Percentiles rank a stretch among this genome's conserved stretches.
These are phyloP conservation scores for Nomada flava DNA, from an alignment of 2,888 invertebrate species.

Conservation along the genomic window DNA sequence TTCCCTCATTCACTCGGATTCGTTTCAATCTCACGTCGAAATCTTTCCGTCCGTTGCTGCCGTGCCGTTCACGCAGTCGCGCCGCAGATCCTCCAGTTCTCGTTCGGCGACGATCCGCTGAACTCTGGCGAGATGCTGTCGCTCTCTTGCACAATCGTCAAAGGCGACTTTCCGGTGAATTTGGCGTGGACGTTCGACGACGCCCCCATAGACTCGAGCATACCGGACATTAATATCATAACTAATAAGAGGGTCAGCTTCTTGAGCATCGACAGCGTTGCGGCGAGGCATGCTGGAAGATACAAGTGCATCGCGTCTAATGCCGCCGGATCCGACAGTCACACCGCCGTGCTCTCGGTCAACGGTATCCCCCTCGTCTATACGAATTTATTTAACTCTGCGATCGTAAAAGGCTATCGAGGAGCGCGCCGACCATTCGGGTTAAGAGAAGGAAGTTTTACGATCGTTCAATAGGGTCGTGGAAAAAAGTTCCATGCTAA, in stretches of 20 bases:
- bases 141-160: constrained; percentile 86
- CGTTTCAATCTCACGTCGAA: constrained; percentile 45
- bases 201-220: constrained; percentile 83
- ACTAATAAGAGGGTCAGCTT: constrained; percentile 88
- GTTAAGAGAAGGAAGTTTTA: background rate
- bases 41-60: constrained; percentile 54
- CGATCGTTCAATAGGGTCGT: background rate
- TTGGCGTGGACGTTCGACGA: constrained; percentile 92
- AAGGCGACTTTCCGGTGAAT: constrained; percentile 88
- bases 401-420: constrained; percentile 17
- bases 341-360: constrained; percentile 88
- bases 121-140: constrained; percentile 86
- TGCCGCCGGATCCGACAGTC: constrained; percentile 87
- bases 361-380: constrained; percentile 86
- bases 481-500: background rate
- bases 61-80: constrained; percentile 84
- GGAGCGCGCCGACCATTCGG: constrained; percentile 38
- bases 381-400: constrained; percentile 46
- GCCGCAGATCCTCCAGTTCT: constrained; percentile 86
- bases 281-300: constrained; percentile 89
- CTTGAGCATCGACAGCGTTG: constrained; percentile 87
- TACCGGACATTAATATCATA: constrained; percentile 88
- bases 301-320: constrained; percentile 90
- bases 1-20: constrained; percentile 10
- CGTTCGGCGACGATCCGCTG: constrained; percentile 85